phyloP scores from a whole-genome alignment of 2,113 vertebrate species.

The Cryptotis parvus region DNA sequence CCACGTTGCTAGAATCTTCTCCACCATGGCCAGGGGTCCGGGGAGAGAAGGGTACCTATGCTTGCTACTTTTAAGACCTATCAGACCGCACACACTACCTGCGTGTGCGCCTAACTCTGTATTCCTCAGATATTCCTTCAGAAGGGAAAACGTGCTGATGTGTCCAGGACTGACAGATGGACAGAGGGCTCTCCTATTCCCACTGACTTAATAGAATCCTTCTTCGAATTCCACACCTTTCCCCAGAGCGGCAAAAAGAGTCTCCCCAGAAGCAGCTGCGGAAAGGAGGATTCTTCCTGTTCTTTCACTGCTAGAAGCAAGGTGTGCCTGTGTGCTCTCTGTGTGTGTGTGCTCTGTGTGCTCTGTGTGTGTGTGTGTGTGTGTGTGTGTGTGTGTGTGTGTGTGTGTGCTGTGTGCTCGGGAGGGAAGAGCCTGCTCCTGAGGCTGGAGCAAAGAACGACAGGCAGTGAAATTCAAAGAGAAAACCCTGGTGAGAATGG shows the following conservation, averaged over 20 bases:
- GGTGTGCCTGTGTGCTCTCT: neutral
- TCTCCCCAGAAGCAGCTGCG: constrained; percentile 87
- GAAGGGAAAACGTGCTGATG: too few species aligned
- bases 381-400: neutral
- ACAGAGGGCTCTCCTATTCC: too few species aligned
- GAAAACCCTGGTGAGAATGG: neutral
- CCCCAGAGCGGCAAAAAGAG: constrained; percentile 82
- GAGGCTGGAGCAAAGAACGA: too few species aligned
- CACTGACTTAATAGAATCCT: constrained; percentile 70
- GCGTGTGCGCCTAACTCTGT: neutral
- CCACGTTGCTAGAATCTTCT: constrained; percentile 68
- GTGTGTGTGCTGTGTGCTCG: neutral
- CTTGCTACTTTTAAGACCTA: neutral
- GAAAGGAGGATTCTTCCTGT: constrained; percentile 80
- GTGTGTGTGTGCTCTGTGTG: neutral
- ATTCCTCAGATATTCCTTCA: neutral
- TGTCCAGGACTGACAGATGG: too few species aligned
- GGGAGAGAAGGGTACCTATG: constrained; percentile 25
- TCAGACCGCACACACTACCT: constrained; percentile 48
- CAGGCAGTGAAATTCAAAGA: too few species aligned
- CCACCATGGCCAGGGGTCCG: constrained; percentile 52
- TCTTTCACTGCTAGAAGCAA: constrained; percentile 87
- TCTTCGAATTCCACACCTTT: constrained; percentile 82
- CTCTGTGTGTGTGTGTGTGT: neutral
- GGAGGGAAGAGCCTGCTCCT: too few species aligned